Evolutionary conservation across 35 echinoderm and acorn worm genomes (phyloP), one percentile per base, ranked within the genome.

Genomic region (Nesometra sesokonis): DNA sequence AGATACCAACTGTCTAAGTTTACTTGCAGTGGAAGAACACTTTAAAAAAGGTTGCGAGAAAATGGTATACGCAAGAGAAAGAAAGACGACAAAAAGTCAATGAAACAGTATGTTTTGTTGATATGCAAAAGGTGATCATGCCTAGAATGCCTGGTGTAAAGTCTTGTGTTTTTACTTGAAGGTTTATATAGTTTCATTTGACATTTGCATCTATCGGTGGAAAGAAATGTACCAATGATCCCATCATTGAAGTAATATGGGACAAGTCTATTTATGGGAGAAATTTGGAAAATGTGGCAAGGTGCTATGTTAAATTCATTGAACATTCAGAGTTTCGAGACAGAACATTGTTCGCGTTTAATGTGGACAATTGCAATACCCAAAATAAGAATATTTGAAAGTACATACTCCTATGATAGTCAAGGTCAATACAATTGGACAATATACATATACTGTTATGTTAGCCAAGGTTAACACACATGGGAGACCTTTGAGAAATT

Each of bases 121-220:
- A 82, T 35, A 82, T 82, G 80, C 80, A 82, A 32, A 82, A 82
- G 33, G 80, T 82, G 80, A 82, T 82, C 17, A 82, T 82, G 80
- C 80, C 80, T 82, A 23, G 80, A 32, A 32, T 82, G 33, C 80
- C 80, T 32, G 80, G 35, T 35, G 35, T 82, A 32, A 82, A 82
- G 80, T 32, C 17, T 17, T 82, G 80, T 82, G 80, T 30, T 35
- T 35, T 32, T 21, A 32, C 29, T 30, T 17, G 33, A 5, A 35
- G 33, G 34, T 8, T 82, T 1, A 21, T 82, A 32, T 32, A 82
- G 33, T 82, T 82, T 35, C 80, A 82, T 35, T 32, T 82, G 80
- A 82, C 80, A 1, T 82, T 82, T 5, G 29, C 80, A 32, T 5
- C 80, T 34, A 34, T 82, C 19, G 80, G 80, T 34, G 17, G 80